These are phyloP conservation scores for Penaeus indicus DNA, from an alignment of 1,140 invertebrate genomes.

Conservation along the genomic window DNA sequence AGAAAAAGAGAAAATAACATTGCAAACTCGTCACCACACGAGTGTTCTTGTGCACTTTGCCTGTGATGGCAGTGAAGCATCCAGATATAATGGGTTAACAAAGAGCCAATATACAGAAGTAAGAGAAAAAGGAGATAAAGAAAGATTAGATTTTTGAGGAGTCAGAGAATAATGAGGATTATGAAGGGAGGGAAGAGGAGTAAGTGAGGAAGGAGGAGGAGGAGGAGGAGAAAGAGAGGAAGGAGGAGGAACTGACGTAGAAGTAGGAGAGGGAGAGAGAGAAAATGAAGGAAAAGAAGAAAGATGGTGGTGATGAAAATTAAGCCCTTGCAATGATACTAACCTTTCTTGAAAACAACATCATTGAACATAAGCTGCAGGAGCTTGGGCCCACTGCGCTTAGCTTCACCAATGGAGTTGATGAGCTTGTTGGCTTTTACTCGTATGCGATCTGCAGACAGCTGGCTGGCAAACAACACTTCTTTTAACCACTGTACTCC, in stretches of 20 bases:
- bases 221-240: too few relatives aligned
- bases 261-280: neutral
- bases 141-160: too few relatives aligned
- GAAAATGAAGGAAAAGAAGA: neutral
- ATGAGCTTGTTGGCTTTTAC: constrained; percentile 80
- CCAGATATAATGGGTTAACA: too few relatives aligned
- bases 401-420: constrained; percentile 81
- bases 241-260: too few relatives aligned
- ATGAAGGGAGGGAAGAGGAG: too few relatives aligned
- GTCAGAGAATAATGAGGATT: too few relatives aligned
- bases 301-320: neutral
- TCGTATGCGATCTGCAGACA: constrained; percentile 81
- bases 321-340: constrained; percentile 41
- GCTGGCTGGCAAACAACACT: constrained; percentile 79
- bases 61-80: too few relatives aligned
- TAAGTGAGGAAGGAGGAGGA: too few relatives aligned
- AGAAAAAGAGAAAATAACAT: too few relatives aligned
- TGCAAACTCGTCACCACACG: too few relatives aligned
- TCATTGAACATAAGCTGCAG: constrained; percentile 76
- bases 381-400: constrained; percentile 77
- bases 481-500: constrained; percentile 84
- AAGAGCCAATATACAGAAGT: neutral
- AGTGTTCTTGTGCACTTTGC: too few relatives aligned
- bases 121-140: too few relatives aligned
- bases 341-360: constrained; percentile 77